phyloP scores from a whole-genome alignment of 2,888 invertebrate genomes.

The Galeruca laticollis region DNA sequence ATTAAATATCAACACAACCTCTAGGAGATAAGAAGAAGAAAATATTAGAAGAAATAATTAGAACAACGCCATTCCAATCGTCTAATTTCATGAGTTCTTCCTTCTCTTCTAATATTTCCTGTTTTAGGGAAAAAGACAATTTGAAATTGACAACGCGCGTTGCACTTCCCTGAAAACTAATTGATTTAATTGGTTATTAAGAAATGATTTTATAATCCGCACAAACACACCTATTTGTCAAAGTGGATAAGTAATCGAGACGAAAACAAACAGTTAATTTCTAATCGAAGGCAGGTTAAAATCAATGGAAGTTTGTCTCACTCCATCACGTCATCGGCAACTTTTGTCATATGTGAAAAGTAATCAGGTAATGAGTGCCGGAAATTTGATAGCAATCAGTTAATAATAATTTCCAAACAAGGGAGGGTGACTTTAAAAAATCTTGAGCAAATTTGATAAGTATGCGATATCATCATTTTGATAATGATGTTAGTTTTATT shows the following conservation, averaged over 20 bases:
- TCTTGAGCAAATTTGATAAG: neutral
- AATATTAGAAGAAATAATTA: no score
- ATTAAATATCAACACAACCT: no score
- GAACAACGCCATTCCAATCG: no score
- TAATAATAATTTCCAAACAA: slow-evolving; percentile 8
- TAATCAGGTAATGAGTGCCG: slow-evolving; percentile 33
- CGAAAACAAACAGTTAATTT: slow-evolving; percentile 33
- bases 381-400: slow-evolving; percentile 33
- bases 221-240: slow-evolving; percentile 23
- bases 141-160: neutral
- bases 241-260: slow-evolving; percentile 21
- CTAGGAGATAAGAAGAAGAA: no score
- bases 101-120: no score
- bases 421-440: neutral
- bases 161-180: slow-evolving; percentile 15
- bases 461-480: no score
- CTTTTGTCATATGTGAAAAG: slow-evolving; percentile 24
- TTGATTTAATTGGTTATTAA: slow-evolving; percentile 25
- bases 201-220: slow-evolving; percentile 30
- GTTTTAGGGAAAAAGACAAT: neutral
- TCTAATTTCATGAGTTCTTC: no score
- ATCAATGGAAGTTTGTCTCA: slow-evolving; percentile 33
- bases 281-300: slow-evolving; percentile 30
- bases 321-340: slow-evolving; percentile 32
- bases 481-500: no score